Evolutionary conservation across 2,113 vertebrate species (phyloP).

Genomic region (Gasterosteus nipponicus): DNA sequence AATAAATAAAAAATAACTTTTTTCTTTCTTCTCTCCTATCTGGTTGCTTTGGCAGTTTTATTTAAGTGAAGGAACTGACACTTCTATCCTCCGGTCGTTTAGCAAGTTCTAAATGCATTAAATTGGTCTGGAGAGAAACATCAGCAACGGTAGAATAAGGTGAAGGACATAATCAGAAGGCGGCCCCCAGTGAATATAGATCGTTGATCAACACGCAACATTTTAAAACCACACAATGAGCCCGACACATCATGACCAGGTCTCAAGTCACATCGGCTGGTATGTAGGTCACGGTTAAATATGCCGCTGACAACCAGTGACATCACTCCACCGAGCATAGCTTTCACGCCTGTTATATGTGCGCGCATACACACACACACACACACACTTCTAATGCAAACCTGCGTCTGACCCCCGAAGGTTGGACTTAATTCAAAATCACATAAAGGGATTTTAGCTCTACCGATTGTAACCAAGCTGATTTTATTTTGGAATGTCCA

Average conservation of each 20-base stretch:
- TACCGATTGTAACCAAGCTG: not conserved
- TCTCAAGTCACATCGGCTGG: conserved; percentile 19
- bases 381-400: not conserved
- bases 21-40: not conserved
- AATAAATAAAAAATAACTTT: not conserved
- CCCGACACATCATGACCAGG: not conserved
- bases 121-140: not conserved
- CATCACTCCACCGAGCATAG: not conserved
- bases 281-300: conserved; percentile 36
- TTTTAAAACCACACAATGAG: not conserved
- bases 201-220: not conserved
- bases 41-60: too few species aligned
- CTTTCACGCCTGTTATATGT: not conserved
- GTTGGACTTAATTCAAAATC: not conserved
- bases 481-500: not conserved
- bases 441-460: too few species aligned
- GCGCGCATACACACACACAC: not conserved
- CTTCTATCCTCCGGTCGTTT: too few species aligned
- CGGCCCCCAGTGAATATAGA: not conserved
- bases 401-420: not conserved
- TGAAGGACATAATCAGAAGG: not conserved
- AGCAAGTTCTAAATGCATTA: not conserved
- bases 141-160: not conserved
- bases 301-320: conserved; percentile 18
- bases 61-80: too few species aligned